Percentiles rank a stretch among this genome's conserved stretches.
These are phyloP conservation scores for Alethe castanea DNA, from an alignment of 2,113 vertebrate genomes.

Conservation along the genomic window DNA sequence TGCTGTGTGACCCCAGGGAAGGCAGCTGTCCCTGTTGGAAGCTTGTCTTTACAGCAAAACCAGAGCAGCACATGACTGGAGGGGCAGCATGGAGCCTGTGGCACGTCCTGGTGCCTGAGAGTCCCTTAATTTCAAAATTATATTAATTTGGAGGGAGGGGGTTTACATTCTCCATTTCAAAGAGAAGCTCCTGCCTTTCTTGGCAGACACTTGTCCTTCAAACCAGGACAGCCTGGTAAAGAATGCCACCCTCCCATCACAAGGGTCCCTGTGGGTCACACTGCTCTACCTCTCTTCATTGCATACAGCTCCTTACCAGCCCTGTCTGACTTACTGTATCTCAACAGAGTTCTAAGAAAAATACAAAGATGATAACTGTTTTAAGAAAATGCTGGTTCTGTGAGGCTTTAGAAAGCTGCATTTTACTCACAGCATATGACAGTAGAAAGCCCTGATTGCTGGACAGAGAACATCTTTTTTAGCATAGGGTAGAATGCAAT, in stretches of 20 bases:
- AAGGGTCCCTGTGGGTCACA: rapidly evolving
- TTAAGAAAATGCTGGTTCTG: slow-evolving; percentile 3
- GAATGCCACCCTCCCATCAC: not conserved
- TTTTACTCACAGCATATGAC: not conserved
- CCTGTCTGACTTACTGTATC: slow-evolving; percentile 13
- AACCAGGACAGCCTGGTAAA: not conserved
- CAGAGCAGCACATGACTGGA: not conserved
- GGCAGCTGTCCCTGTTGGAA: not conserved
- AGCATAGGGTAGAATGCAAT: not conserved
- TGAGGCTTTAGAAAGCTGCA: not conserved
- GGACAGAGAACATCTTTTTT: not conserved
- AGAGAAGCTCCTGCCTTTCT: no score
- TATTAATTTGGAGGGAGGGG: no score
- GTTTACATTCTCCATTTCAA: no score
- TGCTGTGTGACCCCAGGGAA: not conserved
- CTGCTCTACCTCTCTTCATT: not conserved
- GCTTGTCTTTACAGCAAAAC: not conserved
- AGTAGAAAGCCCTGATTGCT: not conserved
- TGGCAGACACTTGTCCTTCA: no score
- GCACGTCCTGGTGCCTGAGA: rapidly evolving
- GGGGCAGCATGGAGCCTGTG: not conserved
- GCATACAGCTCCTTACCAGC: not conserved
- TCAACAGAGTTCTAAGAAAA: not conserved
- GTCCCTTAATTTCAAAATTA: no score
- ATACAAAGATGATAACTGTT: not conserved